Percentiles rank a stretch among this genome's conserved stretches.
These are phyloP conservation scores for Melanotaenia boesemani DNA, from an alignment of 2,797 vertebrate genomes.

Conservation along the genomic window DNA sequence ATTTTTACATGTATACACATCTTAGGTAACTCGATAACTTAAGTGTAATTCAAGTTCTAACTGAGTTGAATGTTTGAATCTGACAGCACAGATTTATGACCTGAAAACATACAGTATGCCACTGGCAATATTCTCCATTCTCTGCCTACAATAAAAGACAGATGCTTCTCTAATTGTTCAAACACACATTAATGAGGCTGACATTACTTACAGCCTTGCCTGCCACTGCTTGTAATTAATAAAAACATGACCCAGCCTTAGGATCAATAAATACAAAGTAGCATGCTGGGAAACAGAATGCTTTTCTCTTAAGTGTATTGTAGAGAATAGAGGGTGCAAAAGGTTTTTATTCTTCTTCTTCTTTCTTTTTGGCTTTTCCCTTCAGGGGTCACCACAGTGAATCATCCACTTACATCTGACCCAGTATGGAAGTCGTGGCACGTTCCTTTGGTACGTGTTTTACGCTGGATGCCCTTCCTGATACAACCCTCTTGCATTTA, in stretches of 20 bases:
- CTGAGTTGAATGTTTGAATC: neutral
- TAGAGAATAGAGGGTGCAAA: neutral
- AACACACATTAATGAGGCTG: conserved; percentile 64
- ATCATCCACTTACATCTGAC: no score
- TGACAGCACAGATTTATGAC: neutral
- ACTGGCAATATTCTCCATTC: conserved; percentile 17
- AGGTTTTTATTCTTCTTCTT: no score
- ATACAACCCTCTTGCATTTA: no score
- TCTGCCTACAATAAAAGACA: conserved; percentile 55
- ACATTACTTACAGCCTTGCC: conserved; percentile 61
- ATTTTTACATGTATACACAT: no score
- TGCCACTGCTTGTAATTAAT: conserved; percentile 69
- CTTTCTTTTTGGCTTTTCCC: no score
- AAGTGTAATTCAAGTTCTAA: no score
- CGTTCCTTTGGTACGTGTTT: no score
- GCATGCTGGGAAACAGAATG: conserved; percentile 27
- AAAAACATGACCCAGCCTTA: conserved; percentile 57
- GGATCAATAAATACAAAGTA: conserved; percentile 45
- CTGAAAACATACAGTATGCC: conserved; percentile 11
- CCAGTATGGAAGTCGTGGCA: no score
- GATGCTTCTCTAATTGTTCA: conserved; percentile 64
- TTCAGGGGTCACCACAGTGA: no score
- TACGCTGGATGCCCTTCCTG: no score
- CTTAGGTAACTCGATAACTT: no score
- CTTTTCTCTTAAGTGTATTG: neutral